A percentile compares a stretch with the other conserved stretches of the same genome.
These are phyloP conservation scores for Pitta sordida DNA, from an alignment of 2,113 vertebrate genomes.

Conservation along the genomic window DNA sequence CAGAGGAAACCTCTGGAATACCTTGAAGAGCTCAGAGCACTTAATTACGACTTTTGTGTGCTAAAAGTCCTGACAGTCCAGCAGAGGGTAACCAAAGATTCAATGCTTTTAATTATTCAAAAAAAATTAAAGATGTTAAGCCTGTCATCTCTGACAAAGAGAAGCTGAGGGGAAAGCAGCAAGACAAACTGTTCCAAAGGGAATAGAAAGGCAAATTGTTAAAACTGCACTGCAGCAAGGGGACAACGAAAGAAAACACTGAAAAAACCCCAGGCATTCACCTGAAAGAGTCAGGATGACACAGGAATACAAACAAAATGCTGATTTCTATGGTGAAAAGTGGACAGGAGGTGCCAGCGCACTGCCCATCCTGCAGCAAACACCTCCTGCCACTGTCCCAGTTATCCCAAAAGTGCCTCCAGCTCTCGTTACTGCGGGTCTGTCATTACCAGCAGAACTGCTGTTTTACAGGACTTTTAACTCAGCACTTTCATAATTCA, in stretches of 20 bases:
- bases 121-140: not conserved
- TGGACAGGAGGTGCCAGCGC: not conserved
- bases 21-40: not conserved
- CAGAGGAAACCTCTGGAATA: not conserved
- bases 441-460: not conserved
- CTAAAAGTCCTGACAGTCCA: constrained; percentile 6
- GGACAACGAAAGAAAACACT: not conserved
- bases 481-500: not conserved
- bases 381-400: too few relatives aligned
- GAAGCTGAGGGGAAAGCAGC: not conserved
- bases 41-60: not conserved
- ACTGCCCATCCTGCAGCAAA: not conserved
- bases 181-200: not conserved
- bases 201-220: not conserved
- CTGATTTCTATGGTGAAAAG: not conserved
- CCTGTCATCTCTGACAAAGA: not conserved
- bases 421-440: not conserved
- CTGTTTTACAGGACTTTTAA: not conserved
- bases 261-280: not conserved
- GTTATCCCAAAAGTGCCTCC: not conserved
- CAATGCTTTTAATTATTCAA: not conserved
- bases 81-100: not conserved
- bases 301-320: not conserved
- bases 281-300: not conserved
- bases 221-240: not conserved